Evolutionary conservation across 2,797 vertebrate species (phyloP).

Genomic region (Melopsittacus undulatus): DNA sequence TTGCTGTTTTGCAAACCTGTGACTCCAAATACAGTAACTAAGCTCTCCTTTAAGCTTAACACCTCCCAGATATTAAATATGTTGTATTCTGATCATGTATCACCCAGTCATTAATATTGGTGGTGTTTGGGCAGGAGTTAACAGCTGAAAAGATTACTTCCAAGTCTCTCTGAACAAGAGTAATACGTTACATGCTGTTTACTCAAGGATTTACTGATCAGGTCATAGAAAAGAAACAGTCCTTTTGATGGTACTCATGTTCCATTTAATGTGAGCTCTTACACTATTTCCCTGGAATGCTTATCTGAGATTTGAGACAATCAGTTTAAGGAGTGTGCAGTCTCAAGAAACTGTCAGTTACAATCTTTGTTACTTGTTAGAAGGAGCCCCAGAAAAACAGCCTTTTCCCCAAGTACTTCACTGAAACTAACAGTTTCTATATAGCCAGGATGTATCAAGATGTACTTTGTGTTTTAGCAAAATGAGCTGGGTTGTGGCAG

Average conservation of each 20-base stretch:
- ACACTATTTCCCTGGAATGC: background rate
- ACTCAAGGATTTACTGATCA: conserved; percentile 24
- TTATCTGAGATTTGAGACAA: background rate
- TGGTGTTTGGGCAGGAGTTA: background rate
- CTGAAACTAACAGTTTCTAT: background rate
- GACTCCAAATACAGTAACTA: background rate
- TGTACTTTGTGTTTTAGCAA: background rate
- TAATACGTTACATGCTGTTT: background rate
- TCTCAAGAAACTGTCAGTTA: background rate
- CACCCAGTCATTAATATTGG: background rate
- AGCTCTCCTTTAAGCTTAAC: background rate
- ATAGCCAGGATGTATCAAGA: background rate
- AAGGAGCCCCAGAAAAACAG: background rate
- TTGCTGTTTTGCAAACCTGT: background rate
- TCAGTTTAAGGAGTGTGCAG: background rate
- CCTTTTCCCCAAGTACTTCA: background rate
- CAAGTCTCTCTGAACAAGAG: background rate
- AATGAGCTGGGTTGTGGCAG: background rate
- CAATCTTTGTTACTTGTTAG: background rate
- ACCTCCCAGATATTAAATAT: background rate
- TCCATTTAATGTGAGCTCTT: background rate
- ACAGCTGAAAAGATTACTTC: conserved; percentile 3
- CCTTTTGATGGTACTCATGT: background rate
- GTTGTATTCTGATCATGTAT: background rate
- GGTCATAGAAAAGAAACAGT: background rate